phyloP scores from a whole-genome alignment of 2,113 vertebrate genomes.

The Apaloderma vittatum region DNA sequence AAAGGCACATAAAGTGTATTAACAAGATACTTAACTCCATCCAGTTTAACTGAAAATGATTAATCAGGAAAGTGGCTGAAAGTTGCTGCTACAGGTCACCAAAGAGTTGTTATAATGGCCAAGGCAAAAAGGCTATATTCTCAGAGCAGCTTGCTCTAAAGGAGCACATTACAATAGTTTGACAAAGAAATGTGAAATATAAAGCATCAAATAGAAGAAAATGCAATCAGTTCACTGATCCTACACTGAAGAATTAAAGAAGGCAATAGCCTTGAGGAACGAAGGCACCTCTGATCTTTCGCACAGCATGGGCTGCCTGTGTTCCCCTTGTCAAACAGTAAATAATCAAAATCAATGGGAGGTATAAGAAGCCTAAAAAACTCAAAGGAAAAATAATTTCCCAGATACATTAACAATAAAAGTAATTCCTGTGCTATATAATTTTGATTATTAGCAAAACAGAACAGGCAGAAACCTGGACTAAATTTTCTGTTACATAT shows the following conservation, averaged over 20 bases:
- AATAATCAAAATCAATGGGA: conserved; percentile 79
- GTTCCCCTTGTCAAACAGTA: conserved; percentile 69
- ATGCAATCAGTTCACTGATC: conserved; percentile 71
- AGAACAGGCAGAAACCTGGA: background rate
- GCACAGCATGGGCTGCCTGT: conserved; percentile 73
- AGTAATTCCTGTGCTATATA: background rate
- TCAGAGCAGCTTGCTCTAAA: conserved; percentile 19
- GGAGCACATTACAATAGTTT: conserved; percentile 10
- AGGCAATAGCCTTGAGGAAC: conserved; percentile 76
- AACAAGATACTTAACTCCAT: conserved; percentile 10
- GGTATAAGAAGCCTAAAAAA: conserved; percentile 56
- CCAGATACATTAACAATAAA: conserved; percentile 32
- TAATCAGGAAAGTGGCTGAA: background rate
- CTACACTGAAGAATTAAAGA: conserved; percentile 75
- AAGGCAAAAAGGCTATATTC: conserved; percentile 53
- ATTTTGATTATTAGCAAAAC: conserved; percentile 43
- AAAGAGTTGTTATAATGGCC: conserved; percentile 17
- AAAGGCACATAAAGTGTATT: conserved; percentile 43
- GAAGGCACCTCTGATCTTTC: conserved; percentile 68
- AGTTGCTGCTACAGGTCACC: background rate
- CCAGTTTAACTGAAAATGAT: background rate
- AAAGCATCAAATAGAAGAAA: conserved; percentile 68
- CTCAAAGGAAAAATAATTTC: conserved; percentile 57
- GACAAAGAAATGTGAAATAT: conserved; percentile 73
- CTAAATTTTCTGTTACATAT: background rate